These are phyloP conservation scores for Penaeus monodon DNA, from an alignment of 2,888 invertebrate genomes.

Conservation along the genomic window DNA sequence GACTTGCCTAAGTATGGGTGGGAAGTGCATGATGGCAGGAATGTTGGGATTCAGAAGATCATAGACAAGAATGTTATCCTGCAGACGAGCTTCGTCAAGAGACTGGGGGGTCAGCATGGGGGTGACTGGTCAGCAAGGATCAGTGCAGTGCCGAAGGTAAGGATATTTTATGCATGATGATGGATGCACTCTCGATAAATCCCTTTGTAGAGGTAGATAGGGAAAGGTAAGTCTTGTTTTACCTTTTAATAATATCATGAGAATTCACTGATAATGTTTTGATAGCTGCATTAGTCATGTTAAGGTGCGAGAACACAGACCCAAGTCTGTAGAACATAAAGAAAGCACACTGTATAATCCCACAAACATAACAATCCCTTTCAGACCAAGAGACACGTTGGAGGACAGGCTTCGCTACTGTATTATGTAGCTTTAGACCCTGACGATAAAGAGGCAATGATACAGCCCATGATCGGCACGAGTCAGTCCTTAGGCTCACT, in stretches of 20 bases:
- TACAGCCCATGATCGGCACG: constrained; percentile 38
- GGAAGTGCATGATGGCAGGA: constrained; percentile 91
- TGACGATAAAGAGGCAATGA: constrained; percentile 67
- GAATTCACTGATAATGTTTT: too few relatives aligned
- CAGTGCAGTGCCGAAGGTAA: constrained; percentile 75
- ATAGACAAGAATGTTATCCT: constrained; percentile 83
- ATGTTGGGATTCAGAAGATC: constrained; percentile 92
- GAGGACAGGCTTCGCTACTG: constrained; percentile 76
- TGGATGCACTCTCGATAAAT: neutral
- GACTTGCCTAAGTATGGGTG: constrained; percentile 86
- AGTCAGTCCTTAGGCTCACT: constrained; percentile 72
- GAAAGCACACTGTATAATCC: neutral
- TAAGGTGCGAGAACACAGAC: neutral
- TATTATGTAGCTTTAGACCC: constrained; percentile 89
- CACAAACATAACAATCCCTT: neutral
- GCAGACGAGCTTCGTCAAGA: constrained; percentile 90
- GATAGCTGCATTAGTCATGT: neutral
- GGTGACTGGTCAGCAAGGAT: constrained; percentile 95
- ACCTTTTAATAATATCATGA: neutral
- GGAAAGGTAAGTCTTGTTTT: constrained; percentile 1
- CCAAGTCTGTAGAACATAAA: neutral
- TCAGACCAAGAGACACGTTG: constrained; percentile 68
- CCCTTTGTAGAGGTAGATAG: neutral
- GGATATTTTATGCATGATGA: neutral
- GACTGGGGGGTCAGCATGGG: constrained; percentile 83